Conservation (phyloP, 2,888 invertebrate species). For the Colletes collaris region DNA sequence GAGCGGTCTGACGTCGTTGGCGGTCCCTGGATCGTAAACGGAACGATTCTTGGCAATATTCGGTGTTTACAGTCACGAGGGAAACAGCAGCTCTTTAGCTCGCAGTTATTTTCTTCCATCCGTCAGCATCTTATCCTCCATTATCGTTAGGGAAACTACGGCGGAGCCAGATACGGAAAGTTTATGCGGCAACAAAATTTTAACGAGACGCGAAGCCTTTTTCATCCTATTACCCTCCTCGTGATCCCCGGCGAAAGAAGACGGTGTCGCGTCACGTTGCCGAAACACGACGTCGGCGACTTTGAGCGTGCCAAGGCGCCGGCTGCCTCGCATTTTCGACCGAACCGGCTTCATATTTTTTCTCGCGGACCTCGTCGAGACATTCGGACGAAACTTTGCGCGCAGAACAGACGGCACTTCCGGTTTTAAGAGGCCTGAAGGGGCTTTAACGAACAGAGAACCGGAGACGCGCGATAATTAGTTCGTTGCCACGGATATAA, state of each 20-base stretch:
- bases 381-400: conserved; percentile 22
- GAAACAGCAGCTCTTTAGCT: conserved; percentile 5
- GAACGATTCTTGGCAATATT: too few species aligned
- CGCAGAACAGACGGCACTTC: conserved; percentile 7
- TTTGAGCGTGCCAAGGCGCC: neutral
- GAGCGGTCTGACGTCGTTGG: too few species aligned
- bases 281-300: conserved; percentile 52
- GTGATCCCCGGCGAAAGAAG: neutral
- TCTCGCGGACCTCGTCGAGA: neutral
- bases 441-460: conserved; percentile 17
- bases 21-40: too few species aligned
- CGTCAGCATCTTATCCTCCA: conserved; percentile 38
- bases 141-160: conserved; percentile 45
- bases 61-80: too few species aligned
- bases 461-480: too few species aligned
- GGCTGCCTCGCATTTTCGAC: neutral
- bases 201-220: conserved; percentile 57
- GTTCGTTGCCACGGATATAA: too few species aligned
- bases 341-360: conserved; percentile 1
- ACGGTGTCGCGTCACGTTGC: conserved; percentile 40
- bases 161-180: conserved; percentile 31
- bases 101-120: conserved; percentile 34
- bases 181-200: conserved; percentile 55
- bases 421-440: neutral
- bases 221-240: conserved; percentile 52